Evolutionary conservation across 2,888 invertebrate species (phyloP), one percentile per base, ranked within the genome.

Genomic region (Glyphotaelius pellucidus): DNA sequence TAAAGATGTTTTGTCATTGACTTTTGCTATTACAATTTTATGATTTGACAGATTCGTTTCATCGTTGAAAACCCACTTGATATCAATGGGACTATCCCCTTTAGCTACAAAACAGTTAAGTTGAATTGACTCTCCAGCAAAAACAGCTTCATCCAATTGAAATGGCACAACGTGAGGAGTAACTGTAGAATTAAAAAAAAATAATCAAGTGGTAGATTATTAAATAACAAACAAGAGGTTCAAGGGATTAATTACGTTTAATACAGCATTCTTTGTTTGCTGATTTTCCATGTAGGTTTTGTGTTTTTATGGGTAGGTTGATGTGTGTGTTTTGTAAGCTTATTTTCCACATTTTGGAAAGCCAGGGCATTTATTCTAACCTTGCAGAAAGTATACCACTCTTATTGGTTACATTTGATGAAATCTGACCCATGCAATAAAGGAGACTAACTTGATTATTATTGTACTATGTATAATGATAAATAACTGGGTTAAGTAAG

Each of bases 51-150:
- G 42, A 90, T 89, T 89, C 11, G 30, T 35, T 31, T 47, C 87
- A 38, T 83, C 81, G 42, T 89, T 92, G 94, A 98, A 97, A 93
- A 96, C 96, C 98, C 98, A 98, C 80, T 96, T 95, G 91, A 98
- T 97, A 92, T 96, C 96, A 93, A 98, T 95, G 35, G 98, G 98
- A 92, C 97, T 95, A 95, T 98, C 98, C 85, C 98, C 98, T 94
- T 97, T 97, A 14, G 97, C 96, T 88, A 97, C 97, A 93, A 97
- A 96, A 94, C 98, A 98, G 93, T 96, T 96, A 79, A 97, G 95
- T 94, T 97, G 97, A 94, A 97, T 97, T 93, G 96, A 96, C 94
- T 97, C 97, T 93, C 97, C 97, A 94, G 96, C 96, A 94, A 96
- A 97, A 90, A 97, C 96, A 91, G 97, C 96, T 94, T 96, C 96